Evolutionary conservation across 2,113 vertebrate species (phyloP), one percentile per base, ranked within the genome.

Genomic region (Melanerpes formicivorus): DNA sequence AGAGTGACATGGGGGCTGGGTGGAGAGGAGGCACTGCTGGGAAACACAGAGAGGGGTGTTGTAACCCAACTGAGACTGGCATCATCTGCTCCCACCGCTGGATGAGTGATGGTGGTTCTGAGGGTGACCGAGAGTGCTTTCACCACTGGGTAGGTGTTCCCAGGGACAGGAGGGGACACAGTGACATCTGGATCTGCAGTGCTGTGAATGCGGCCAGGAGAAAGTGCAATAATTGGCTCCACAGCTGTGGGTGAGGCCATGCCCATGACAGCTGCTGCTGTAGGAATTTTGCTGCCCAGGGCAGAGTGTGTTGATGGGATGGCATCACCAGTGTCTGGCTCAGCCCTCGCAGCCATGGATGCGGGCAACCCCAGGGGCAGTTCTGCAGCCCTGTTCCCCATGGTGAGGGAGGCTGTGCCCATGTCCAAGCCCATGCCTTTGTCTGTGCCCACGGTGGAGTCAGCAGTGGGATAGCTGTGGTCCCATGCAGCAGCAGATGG

Each of bases 401-500:
- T 10, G 14, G 22, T 37, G 9, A 22, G 11, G 44, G 71, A 65
- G 67, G 56, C 9, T 2, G 1, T 10, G 18, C 59, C 19, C 17
- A 2, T 9, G 22, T 9, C 59, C 21, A 30, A 18, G 54, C 9
- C 48, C 3, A 0, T 26, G 34, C 9, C 48, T 1, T 0, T 52
- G 22, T 52, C 50, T 25, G 50, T 52, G 50, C 22, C 12, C 50
- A 23, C 9, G 40, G 37, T 14, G 6, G 44, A 22, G 32, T 44
- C 37, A 30, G 56, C 44, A 23, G 56, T 7, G 12, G 0, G 5
- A 6, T 78, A 37, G 18, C 30, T 40, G 18, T 16, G 72, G 32
- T n/a, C 59, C 0, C 1, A 27, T 2, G 44, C 37, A n/a, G 56
- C n/a, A 1, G 0, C 0, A 3, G 17, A 29, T 4, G 26, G 63